A percentile compares a stretch with the other conserved stretches of the same genome.
These are phyloP conservation scores for Harlomillsia oculata DNA, from an alignment of 1,140 invertebrate genomes.

Conservation along the genomic window DNA sequence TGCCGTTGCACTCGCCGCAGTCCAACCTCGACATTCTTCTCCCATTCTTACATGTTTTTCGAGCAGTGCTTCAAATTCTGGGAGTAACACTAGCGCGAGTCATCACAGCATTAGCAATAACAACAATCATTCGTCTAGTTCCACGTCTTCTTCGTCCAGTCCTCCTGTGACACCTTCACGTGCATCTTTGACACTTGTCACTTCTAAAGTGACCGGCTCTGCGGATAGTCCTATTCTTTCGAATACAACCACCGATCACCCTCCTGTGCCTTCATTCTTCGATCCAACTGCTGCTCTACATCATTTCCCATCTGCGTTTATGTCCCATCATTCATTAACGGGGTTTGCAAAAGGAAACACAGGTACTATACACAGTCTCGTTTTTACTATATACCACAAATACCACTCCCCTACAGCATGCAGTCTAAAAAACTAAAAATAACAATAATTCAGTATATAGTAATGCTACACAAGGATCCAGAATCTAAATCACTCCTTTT, in stretches of 20 bases:
- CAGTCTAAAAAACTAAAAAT: not conserved
- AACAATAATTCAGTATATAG: not conserved
- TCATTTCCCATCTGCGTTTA: conserved; percentile 23
- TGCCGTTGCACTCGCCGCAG: conserved; percentile 3
- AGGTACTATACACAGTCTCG: not conserved
- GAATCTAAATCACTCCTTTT: too few species aligned
- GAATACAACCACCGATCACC: not conserved
- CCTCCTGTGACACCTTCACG: not conserved
- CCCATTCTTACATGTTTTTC: not conserved
- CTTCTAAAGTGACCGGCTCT: not conserved
- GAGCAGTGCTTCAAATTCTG: not conserved
- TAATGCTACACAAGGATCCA: too few species aligned
- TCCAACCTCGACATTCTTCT: not conserved
- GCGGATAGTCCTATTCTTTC: not conserved
- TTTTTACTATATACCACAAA: not conserved
- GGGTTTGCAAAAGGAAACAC: too few species aligned
- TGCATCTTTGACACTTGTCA: not conserved
- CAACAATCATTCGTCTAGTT: not conserved
- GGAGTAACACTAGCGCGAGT: not conserved
- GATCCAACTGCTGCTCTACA: conserved; percentile 14
- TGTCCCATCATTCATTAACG: conserved; percentile 26
- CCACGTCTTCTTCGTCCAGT: conserved; percentile 2
- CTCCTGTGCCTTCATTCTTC: conserved; percentile 19
- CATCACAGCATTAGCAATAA: not conserved
- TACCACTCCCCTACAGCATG: conserved; percentile 7